phyloP scores from a whole-genome alignment of 2,888 invertebrate genomes.

The Eremobia ochroleuca region DNA sequence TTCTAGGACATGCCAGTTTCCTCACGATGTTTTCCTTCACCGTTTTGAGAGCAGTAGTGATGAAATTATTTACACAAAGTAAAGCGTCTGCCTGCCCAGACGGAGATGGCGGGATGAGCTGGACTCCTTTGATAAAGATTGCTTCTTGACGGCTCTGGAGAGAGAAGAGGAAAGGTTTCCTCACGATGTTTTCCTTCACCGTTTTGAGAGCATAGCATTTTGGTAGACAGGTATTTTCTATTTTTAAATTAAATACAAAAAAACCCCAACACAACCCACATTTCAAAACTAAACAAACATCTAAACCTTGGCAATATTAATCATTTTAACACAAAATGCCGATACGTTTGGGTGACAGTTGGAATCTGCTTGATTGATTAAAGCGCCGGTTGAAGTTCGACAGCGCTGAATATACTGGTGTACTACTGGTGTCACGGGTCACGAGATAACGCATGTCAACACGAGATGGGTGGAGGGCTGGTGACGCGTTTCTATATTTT shows the following conservation, averaged over 20 bases:
- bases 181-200: too few relatives aligned
- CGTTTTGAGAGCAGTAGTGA: too few relatives aligned
- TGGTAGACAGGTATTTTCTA: background rate
- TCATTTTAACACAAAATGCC: conserved; percentile 66
- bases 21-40: too few relatives aligned
- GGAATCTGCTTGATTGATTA: conserved; percentile 67
- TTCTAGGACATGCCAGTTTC: too few relatives aligned
- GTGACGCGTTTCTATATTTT: conserved; percentile 21
- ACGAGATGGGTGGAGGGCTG: conserved; percentile 18
- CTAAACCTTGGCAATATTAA: conserved; percentile 57
- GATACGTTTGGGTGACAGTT: conserved; percentile 64
- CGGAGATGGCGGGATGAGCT: too few relatives aligned
- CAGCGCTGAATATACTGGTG: conserved; percentile 60
- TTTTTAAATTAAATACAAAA: background rate
- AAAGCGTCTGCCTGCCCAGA: too few relatives aligned
- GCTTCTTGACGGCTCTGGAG: too few relatives aligned
- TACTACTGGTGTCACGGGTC: conserved; percentile 47
- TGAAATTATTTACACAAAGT: too few relatives aligned
- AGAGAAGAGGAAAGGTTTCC: too few relatives aligned
- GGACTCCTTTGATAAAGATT: too few relatives aligned
- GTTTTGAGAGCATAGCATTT: too few relatives aligned
- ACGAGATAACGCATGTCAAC: conserved; percentile 54
- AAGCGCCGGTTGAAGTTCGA: conserved; percentile 54
- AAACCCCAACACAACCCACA: background rate
- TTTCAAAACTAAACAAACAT: conserved; percentile 38